Conservation (phyloP, 2,113 vertebrate species). For the Anthoscopus minutus region DNA sequence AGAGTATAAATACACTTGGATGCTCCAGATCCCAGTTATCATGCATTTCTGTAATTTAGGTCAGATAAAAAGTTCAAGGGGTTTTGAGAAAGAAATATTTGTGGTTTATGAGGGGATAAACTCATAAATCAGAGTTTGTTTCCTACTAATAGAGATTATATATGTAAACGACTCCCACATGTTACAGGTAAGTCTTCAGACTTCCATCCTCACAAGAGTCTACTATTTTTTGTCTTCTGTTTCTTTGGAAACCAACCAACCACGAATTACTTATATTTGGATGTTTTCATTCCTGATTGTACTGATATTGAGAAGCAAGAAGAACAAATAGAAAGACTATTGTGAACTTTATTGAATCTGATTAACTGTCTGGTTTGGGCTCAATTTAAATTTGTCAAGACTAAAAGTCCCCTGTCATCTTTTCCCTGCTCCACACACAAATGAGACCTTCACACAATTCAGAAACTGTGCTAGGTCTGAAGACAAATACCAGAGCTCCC, state of each 20-base stretch:
- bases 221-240: not conserved
- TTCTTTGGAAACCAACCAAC: not conserved
- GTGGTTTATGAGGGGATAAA: not conserved
- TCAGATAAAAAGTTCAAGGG: not conserved
- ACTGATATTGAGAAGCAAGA: not conserved
- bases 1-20: not conserved
- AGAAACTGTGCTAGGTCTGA: not conserved
- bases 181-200: not conserved
- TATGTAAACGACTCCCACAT: not conserved
- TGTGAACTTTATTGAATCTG: not conserved
- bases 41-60: not conserved
- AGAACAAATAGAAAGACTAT: not conserved
- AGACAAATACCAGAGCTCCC: not conserved
- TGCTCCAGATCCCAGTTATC: not conserved
- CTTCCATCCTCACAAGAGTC: not conserved
- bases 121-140: not conserved
- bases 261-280: not conserved
- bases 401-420: not conserved
- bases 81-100: not conserved
- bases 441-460: not conserved
- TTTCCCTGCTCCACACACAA: not conserved
- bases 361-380: not conserved
- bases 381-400: conserved; percentile 1
- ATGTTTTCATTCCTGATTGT: not conserved
- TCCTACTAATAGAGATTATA: not conserved